phyloP scores from a whole-genome alignment of 1,140 invertebrate species.

The Drosophila sulfurigaster region DNA sequence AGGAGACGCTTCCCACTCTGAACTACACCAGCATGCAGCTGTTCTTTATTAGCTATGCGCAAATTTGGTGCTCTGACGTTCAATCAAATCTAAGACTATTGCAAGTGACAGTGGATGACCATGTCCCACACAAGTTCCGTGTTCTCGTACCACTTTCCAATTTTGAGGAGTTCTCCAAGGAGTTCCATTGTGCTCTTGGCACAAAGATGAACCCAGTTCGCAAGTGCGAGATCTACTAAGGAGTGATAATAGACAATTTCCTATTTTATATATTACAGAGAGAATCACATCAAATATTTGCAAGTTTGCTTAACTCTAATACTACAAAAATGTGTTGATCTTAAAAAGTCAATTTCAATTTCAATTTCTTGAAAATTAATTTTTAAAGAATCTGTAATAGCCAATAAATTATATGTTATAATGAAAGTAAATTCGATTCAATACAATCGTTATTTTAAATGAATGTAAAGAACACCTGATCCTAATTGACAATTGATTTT shows the following conservation, averaged over 20 bases:
- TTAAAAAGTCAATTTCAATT: too few species aligned
- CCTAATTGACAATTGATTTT: too few species aligned
- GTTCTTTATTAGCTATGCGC: conserved; percentile 91
- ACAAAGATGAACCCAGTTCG: conserved; percentile 88
- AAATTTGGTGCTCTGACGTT: conserved; percentile 83
- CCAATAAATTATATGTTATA: too few species aligned
- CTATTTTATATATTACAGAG: too few species aligned
- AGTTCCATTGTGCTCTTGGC: conserved; percentile 87
- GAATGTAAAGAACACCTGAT: too few species aligned
- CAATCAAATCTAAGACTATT: conserved; percentile 35
- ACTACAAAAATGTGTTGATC: too few species aligned
- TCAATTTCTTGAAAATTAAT: too few species aligned
- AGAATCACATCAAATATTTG: too few species aligned
- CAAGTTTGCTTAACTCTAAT: too few species aligned
- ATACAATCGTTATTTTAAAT: too few species aligned
- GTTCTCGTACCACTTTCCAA: conserved; percentile 90
- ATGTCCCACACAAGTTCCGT: conserved; percentile 86
- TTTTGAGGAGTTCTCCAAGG: conserved; percentile 87
- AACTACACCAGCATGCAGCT: conserved; percentile 88
- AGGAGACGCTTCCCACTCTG: conserved; percentile 85
- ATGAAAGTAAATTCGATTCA: too few species aligned
- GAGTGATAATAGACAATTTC: neutral
- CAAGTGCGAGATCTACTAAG: conserved; percentile 70
- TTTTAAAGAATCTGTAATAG: too few species aligned
- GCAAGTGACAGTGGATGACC: conserved; percentile 84